Base-by-base conservation (phyloP, 2,888 invertebrate genomes). In the Gandaritis pyraliata region DNA sequence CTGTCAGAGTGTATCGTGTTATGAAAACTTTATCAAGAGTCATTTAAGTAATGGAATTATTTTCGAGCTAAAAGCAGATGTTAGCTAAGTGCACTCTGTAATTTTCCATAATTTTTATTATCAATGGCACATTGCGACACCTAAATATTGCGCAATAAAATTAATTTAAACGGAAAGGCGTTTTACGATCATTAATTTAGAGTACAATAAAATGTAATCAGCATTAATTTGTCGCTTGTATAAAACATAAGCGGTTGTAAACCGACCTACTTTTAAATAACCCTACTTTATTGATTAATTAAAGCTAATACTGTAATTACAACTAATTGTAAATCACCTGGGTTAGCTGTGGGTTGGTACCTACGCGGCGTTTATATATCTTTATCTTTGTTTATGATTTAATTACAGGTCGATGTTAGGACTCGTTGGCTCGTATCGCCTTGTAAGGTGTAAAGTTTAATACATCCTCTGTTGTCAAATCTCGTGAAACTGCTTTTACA, bases 341-440 rank as follows among this genome's bases (percentile, higher is more conserved):
- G 91, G 90, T 91, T 88, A 88, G 81, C 71, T 68, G 66, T 71
- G 65, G 68, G 75, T 57, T 30, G 11, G 38, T 61, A 61, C 47
- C 52, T 61, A 81, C 86, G 90, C 89, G 75, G 73, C 82, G 82
- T 84, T 84, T 86, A 81, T 75, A 76, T 71, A 74, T 78, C 81
- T 86, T 86, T 87, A 90, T 90, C 87, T 86, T 74, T 79, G 74
- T 91, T 92, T 90, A 92, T 90, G 83, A 79, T 87, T 88, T 91
- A 91, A 91, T 91, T 91, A 89, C 80, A 74, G 73, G 80, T 83
- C 85, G 82, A 81, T 80, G 77, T 78, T 75, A 70, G 70, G 65
- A 67, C 77, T 79, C 74, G 79, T 82, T 82, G 78, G 76, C 76
- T 79, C 74, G 75, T 83, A 86, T 85, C 82, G 78, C 69, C 66